Conservation (phyloP, 2,888 invertebrate species). For the Himalopsyche anomala region DNA sequence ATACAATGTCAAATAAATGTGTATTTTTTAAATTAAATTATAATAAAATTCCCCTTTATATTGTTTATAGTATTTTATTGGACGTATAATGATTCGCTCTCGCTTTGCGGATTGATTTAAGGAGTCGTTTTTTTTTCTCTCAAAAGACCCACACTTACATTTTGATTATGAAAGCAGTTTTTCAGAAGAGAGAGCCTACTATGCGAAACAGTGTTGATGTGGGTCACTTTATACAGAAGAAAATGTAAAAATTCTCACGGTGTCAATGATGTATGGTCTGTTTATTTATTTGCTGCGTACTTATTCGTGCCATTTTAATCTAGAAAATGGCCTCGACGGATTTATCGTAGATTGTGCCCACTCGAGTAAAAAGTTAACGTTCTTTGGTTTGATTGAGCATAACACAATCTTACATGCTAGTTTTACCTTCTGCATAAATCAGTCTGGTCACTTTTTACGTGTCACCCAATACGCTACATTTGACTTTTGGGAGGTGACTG, state of each 20-base stretch:
- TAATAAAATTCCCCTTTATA: too few species aligned
- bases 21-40: too few species aligned
- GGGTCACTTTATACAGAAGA: slow-evolving; percentile 18
- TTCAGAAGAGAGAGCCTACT: neutral
- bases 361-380: too few species aligned
- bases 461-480: too few species aligned
- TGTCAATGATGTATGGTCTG: neutral
- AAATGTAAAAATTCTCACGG: neutral
- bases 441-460: too few species aligned
- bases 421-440: too few species aligned
- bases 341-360: neutral
- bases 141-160: neutral
- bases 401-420: too few species aligned
- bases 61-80: too few species aligned
- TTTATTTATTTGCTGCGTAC: neutral
- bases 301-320: neutral
- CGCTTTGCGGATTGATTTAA: neutral
- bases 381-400: too few species aligned
- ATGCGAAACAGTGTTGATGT: slow-evolving; percentile 22
- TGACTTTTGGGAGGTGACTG: too few species aligned
- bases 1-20: too few species aligned
- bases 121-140: neutral
- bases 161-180: slow-evolving; percentile 21
- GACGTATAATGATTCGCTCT: neutral
- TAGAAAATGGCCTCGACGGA: neutral